Evolutionary conservation across 2,888 invertebrate genomes (phyloP), one percentile per base, ranked within the genome.

Genomic region (Oligia fasciuncula): DNA sequence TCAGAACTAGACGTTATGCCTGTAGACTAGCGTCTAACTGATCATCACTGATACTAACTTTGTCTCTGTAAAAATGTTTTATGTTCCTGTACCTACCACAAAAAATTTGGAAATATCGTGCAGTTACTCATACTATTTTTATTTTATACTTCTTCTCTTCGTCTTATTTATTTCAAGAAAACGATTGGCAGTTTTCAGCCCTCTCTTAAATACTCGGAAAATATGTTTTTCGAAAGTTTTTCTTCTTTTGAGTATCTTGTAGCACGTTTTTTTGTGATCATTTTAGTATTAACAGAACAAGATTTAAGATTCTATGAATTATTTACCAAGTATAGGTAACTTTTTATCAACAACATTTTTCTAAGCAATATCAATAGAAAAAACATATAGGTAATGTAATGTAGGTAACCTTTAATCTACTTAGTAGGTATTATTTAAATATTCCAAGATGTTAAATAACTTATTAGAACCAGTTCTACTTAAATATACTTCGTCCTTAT

Each of bases 401-500:
- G 4, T 35, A 70, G 23, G 23, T 35, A 69, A 23, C 0, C 5
- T 49, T 14, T 43, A 29, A 29, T 29, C 29, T 6, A 13, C 8
- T 8, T 13, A n/a, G 43, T 40, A 40, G 40, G 40, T 43, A 0
- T 2, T 2, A 19, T 81, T 63, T 19, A 66, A 81, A 66, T 66
- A 80, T 60, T 46, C 51, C 14, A 67, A 46, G 43, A 62, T 23
- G 13, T 40, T 29, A 73, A 83, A 71, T 76, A 62, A 54, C n/a
- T 67, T 29, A 60, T 23, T 51, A 29, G 11, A 77, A 73, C 73
- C 40, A 73, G 84, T 84, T 40, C 11, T 54, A 73, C 72, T 57
- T 73, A 70, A 29, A 79, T 57, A 73, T 66, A 43, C 49, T 23
- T 62, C 4, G 3, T 73, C 84, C 70, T 73, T 79, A 84, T 79